phyloP scores from a whole-genome alignment of 2,113 vertebrate species.

The Oryzias celebensis region DNA sequence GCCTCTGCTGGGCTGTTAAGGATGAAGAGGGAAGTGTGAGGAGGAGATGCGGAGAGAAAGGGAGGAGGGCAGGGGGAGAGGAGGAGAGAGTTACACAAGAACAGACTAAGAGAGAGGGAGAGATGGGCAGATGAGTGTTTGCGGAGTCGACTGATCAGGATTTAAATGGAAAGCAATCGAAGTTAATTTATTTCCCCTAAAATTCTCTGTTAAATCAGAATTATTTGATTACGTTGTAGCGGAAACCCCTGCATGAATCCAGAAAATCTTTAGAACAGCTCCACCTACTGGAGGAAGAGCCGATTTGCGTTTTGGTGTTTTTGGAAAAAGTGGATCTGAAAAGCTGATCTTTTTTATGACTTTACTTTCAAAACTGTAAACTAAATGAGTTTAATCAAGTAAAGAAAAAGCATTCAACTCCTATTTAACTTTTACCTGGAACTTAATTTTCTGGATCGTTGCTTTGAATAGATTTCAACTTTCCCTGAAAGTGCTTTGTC shows the following conservation, averaged over 20 bases:
- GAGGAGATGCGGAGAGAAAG: slow-evolving; percentile 20
- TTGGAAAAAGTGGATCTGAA: background rate
- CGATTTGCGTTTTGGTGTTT: background rate
- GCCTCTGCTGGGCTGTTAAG: slow-evolving; percentile 45
- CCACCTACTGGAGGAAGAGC: slow-evolving; percentile 57
- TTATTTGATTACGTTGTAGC: background rate
- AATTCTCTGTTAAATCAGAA: no score
- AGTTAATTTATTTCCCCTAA: no score
- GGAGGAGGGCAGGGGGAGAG: slow-evolving; percentile 27
- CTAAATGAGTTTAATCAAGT: background rate
- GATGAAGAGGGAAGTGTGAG: slow-evolving; percentile 17
- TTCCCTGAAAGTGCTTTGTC: background rate
- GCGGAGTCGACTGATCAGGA: background rate
- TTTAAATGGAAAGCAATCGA: background rate
- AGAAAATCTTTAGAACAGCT: slow-evolving; percentile 27
- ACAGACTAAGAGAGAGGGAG: slow-evolving; percentile 7
- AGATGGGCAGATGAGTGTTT: background rate
- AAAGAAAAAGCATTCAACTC: background rate
- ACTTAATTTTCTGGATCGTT: background rate
- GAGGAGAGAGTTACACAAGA: slow-evolving; percentile 52
- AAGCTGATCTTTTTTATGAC: no score
- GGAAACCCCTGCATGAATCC: background rate
- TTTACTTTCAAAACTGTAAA: background rate
- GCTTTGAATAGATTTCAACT: background rate
- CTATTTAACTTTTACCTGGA: slow-evolving; percentile 4